These are phyloP conservation scores for Charadrius vociferus DNA, from an alignment of 2,113 vertebrate genomes.

Conservation along the genomic window DNA sequence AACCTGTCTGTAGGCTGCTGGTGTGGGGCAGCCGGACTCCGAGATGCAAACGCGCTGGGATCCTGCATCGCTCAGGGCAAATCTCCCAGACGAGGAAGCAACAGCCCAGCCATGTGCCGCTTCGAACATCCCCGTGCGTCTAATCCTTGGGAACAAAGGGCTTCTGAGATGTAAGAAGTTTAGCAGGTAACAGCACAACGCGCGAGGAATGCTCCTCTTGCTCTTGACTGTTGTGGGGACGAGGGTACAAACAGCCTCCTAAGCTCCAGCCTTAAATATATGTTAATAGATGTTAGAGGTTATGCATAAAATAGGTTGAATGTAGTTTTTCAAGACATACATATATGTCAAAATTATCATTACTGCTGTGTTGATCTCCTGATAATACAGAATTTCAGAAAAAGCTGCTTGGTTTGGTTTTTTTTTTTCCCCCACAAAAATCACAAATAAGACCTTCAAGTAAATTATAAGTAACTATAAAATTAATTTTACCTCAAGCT, in stretches of 20 bases:
- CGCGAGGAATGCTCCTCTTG: background rate
- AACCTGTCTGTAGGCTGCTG: no score
- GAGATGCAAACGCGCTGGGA: no score
- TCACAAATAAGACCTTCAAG: background rate
- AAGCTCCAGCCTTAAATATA: background rate
- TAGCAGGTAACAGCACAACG: background rate
- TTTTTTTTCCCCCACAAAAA: background rate
- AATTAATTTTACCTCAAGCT: background rate
- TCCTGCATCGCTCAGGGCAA: no score
- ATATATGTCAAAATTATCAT: background rate
- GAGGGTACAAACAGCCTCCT: background rate
- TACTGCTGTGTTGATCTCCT: background rate
- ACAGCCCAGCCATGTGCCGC: background rate
- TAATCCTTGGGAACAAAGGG: background rate
- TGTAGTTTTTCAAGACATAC: background rate
- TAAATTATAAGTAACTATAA: background rate
- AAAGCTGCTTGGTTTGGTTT: background rate
- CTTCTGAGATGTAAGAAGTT: background rate
- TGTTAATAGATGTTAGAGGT: background rate
- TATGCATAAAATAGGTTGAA: background rate
- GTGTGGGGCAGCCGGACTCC: no score
- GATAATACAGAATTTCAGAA: background rate
- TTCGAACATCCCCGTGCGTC: no score
- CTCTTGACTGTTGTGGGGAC: background rate
- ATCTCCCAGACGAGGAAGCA: background rate